Conservation (phyloP, 2,888 invertebrate genomes). For the Epinotia bilunana region DNA sequence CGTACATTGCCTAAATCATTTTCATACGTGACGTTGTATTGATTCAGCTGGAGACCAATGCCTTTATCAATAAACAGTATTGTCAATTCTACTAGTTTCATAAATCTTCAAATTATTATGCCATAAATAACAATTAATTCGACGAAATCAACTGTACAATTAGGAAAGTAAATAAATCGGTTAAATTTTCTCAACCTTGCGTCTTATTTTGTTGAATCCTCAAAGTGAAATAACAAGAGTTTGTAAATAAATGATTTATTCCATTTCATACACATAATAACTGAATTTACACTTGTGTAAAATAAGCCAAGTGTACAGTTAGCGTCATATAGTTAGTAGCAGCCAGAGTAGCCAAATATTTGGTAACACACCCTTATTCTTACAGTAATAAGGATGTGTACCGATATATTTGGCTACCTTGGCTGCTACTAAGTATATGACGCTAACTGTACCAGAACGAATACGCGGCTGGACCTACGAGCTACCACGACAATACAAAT, state of each 20-base stretch:
- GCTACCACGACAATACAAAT: constrained; percentile 30
- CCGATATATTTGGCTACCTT: too few species aligned
- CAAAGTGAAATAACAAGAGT: constrained; percentile 41
- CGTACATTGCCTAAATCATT: neutral
- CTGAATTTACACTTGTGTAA: constrained; percentile 52
- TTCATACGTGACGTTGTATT: neutral
- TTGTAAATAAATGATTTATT: constrained; percentile 65
- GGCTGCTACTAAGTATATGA: too few species aligned
- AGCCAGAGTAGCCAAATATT: too few species aligned
- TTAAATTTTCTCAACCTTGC: neutral
- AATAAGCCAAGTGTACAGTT: neutral
- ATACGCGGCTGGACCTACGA: constrained; percentile 3
- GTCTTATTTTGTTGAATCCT: constrained; percentile 10
- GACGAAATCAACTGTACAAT: neutral
- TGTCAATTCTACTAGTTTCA: neutral
- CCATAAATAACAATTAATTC: neutral
- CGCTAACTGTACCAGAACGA: neutral
- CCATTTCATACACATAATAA: constrained; percentile 59
- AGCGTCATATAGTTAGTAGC: too few species aligned
- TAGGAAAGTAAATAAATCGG: constrained; percentile 11
- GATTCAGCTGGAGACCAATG: neutral
- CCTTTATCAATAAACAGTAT: neutral
- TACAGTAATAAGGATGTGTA: too few species aligned
- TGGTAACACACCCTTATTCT: too few species aligned
- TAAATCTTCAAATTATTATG: neutral